phyloP scores from a whole-genome alignment of 2,888 invertebrate genomes.

The Eulithis testata region DNA sequence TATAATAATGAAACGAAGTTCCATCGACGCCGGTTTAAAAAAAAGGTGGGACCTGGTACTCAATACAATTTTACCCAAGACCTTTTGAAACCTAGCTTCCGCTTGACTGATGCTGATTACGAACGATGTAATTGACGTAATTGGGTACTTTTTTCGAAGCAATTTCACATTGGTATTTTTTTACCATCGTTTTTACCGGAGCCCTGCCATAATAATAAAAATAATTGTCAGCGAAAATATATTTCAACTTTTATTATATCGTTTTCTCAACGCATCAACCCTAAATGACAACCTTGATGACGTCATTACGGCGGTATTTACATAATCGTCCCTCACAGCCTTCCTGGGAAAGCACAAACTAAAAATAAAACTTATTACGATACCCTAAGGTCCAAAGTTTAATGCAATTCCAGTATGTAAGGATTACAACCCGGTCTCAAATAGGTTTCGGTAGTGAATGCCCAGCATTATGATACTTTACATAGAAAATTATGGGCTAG shows the following conservation, averaged over 20 bases:
- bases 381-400: conserved; percentile 25
- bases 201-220: neutral
- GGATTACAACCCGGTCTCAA: conserved; percentile 41
- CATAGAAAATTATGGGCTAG: conserved; percentile 58
- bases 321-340: conserved; percentile 61
- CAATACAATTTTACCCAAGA: no score
- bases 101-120: no score
- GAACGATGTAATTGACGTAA: no score
- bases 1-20: no score
- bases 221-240: conserved; percentile 45
- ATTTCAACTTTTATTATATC: conserved; percentile 66
- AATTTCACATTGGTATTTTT: no score
- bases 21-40: no score
- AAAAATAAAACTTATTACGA: conserved; percentile 15
- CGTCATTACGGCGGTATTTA: conserved; percentile 72
- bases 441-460: conserved; percentile 47
- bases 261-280: conserved; percentile 60
- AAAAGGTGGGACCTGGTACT: no score
- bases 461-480: conserved; percentile 57
- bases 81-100: no score
- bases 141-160: no score
- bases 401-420: conserved; percentile 7
- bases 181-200: no score
- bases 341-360: conserved; percentile 9
- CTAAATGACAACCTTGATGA: conserved; percentile 68